Conservation (phyloP, 2,888 invertebrate genomes). For the Rosalia funebris region DNA sequence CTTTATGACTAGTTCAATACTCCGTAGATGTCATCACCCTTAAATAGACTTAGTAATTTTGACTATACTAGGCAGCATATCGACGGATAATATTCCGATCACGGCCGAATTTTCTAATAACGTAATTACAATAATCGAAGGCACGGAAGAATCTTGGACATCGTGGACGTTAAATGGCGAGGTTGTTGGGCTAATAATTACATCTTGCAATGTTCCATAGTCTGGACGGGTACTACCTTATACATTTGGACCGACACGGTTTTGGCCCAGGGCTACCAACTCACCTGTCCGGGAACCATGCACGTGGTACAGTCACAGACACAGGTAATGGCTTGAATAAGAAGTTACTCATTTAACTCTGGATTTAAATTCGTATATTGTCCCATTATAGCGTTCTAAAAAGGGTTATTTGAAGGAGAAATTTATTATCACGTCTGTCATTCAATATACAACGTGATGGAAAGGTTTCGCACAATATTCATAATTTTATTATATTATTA, state of each 20-base stretch:
- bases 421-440: no score
- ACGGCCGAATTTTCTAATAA: slow-evolving; percentile 33
- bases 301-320: slow-evolving; percentile 10
- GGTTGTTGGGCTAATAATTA: slow-evolving; percentile 31
- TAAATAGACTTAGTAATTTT: no score
- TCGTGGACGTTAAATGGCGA: slow-evolving; percentile 19
- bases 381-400: no score
- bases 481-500: no score
- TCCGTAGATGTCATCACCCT: no score
- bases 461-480: no score
- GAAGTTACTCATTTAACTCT: no score
- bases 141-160: slow-evolving; percentile 17
- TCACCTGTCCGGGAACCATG: slow-evolving; percentile 33
- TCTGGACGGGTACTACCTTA: slow-evolving; percentile 24
- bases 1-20: no score
- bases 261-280: slow-evolving; percentile 33
- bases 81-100: slow-evolving; percentile 14
- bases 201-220: slow-evolving; percentile 21
- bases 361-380: no score
- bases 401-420: no score
- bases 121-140: slow-evolving; percentile 37
- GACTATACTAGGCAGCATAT: no score
- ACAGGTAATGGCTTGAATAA: slow-evolving; percentile 1
- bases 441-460: no score
- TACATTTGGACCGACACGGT: slow-evolving; percentile 29